Evolutionary conservation across 2,113 vertebrate genomes (phyloP).

Genomic region (Chamaetylas fuelleborni): DNA sequence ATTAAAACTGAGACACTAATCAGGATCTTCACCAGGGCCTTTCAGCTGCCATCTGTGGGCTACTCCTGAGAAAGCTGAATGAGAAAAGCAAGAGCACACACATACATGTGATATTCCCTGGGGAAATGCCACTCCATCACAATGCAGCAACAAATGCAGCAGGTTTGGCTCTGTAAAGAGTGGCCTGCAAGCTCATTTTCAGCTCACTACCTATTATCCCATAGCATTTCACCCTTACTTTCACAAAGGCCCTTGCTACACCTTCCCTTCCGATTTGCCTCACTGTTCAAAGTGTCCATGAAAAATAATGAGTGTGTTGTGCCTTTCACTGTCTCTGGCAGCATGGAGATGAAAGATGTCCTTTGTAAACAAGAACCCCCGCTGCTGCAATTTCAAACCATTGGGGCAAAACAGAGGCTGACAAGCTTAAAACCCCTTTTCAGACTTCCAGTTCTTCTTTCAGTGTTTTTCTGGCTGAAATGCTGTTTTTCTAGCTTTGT

Average conservation of each 20-base stretch:
- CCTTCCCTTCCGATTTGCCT: background rate
- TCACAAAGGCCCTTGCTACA: background rate
- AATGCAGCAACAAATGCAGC: background rate
- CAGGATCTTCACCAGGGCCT: background rate
- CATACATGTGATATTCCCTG: background rate
- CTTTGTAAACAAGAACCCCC: slow-evolving; percentile 2
- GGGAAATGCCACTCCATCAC: background rate
- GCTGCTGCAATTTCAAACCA: slow-evolving; percentile 20
- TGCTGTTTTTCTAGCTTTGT: background rate
- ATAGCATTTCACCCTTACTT: background rate
- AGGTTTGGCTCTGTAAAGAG: background rate
- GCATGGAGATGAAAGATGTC: slow-evolving; percentile 39
- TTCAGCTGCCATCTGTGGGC: background rate
- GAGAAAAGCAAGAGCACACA: background rate
- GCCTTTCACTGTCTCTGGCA: slow-evolving; percentile 30
- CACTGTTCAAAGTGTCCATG: background rate
- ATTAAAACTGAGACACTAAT: background rate
- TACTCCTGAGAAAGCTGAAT: background rate
- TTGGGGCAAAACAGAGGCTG: background rate
- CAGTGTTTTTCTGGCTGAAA: background rate
- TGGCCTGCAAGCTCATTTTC: background rate
- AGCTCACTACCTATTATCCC: background rate
- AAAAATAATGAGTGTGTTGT: background rate
- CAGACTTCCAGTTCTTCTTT: background rate
- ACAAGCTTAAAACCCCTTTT: background rate